A percentile compares a stretch with the other conserved stretches of the same genome.
Conservation (phyloP, 2,113 vertebrate species). For the Carlito syrichta region DNA sequence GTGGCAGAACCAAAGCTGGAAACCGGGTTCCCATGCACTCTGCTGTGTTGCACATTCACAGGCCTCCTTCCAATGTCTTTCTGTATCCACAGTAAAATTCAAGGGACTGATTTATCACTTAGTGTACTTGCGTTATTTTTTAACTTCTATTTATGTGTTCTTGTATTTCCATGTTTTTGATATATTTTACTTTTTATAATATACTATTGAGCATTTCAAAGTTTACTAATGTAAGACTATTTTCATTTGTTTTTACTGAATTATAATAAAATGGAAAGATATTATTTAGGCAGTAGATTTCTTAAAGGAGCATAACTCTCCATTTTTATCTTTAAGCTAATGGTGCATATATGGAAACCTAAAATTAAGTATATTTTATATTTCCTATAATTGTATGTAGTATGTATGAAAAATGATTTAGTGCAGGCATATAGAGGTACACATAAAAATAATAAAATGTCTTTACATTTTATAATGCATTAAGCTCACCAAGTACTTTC, state of each 20-base stretch:
- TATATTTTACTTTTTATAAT: not conserved
- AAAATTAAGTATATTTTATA: constrained; percentile 7
- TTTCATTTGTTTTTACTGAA: not conserved
- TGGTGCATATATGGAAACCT: not conserved
- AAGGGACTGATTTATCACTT: not conserved
- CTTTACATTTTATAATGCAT: not conserved
- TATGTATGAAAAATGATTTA: not conserved
- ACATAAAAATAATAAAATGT: not conserved
- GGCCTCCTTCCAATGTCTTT: not conserved
- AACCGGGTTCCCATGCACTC: accelerated
- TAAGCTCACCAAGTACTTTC: not conserved
- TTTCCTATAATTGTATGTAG: not conserved
- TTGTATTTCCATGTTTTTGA: not conserved
- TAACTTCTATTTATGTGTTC: not conserved
- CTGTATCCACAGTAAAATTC: not conserved
- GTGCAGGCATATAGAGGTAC: not conserved
- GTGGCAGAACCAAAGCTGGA: too few species aligned
- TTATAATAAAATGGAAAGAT: not conserved
- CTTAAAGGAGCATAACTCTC: not conserved
- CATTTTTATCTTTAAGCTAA: not conserved
- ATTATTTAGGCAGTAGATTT: not conserved
- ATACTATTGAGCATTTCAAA: not conserved
- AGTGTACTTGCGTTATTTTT: not conserved
- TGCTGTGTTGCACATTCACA: accelerated
- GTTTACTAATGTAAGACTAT: not conserved